Evolutionary conservation across 2,113 vertebrate genomes (phyloP), one percentile per base, ranked within the genome.

Genomic region (Dasyurus viverrinus): DNA sequence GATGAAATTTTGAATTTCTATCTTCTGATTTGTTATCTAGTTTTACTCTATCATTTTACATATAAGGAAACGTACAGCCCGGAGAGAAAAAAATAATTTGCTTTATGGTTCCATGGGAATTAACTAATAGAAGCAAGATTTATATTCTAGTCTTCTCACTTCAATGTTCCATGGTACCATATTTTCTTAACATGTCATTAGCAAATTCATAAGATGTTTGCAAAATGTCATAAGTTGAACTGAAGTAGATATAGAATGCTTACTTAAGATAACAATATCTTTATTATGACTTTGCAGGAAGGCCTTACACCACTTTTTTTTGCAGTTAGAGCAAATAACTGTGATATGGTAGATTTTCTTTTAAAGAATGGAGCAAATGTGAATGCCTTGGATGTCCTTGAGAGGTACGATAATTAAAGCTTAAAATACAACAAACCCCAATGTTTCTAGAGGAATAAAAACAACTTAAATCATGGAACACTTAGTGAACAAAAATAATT

Each of bases 291-390:
- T 95, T 98, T 97, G 94, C 95, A 99, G 99, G 99, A 99, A 94
- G 99, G 99, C 16, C 98, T 95, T 94, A 99, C 99, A 1, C 99
- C 99, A 0, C 96, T 99, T 97, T 97, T 97, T 98, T 99, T 90
- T 98, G 98, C 99, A 90, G 93, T 99, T 76, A 98, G 98, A 0
- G 99, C 99, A 97, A 99, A 99, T 90, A 99, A 99, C 9, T 95
- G 98, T 52, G 50, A 99, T 76, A 98, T 99, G 98, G 98, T 98
- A 7, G 99, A 99, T 99, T 96, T 98, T 52, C 50, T 52, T 8
- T 52, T 99, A 53, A 98, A 98, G 93, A 98, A 99, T 94, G 98
- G 98, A 93, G 50, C 50, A 52, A 52, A 48, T 48, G 48, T 48
- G 48, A 48, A 48, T 48, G 48, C 48, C 48, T 48, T 96, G 90